These are phyloP conservation scores for Thera britannica DNA, from an alignment of 2,888 invertebrate genomes.

Conservation along the genomic window DNA sequence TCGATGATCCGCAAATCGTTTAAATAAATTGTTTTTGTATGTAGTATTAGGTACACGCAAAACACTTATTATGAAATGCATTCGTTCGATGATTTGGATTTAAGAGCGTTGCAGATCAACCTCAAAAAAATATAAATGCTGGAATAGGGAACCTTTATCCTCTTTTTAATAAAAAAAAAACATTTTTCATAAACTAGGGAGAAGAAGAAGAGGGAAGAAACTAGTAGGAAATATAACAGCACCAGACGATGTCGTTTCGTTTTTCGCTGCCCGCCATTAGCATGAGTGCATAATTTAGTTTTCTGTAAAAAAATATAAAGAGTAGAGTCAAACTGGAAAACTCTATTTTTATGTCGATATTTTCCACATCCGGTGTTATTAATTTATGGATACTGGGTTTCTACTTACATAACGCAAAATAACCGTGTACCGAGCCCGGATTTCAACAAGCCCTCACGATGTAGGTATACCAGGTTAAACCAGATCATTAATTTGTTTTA, in stretches of 20 bases:
- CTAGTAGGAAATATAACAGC: not conserved
- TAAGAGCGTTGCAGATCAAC: no score
- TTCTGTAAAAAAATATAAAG: not conserved
- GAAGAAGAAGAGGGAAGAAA: no score
- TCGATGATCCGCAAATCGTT: conserved; percentile 23
- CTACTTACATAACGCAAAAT: conserved; percentile 8
- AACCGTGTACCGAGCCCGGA: conserved; percentile 6
- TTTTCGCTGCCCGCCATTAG: not conserved
- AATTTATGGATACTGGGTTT: conserved; percentile 5
- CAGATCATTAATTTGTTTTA: conserved; percentile 41
- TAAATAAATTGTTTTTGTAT: conserved; percentile 5
- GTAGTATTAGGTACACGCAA: not conserved
- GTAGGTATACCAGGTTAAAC: conserved; percentile 24
- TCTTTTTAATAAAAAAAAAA: no score
- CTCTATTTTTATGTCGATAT: conserved; percentile 9
- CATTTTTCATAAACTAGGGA: no score
- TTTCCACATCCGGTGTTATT: conserved; percentile 1
- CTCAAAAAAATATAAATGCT: no score
- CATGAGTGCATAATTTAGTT: not conserved
- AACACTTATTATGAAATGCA: not conserved
- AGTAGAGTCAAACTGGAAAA: conserved; percentile 1
- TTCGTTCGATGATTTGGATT: no score
- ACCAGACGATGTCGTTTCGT: not conserved
- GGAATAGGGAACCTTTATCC: no score
- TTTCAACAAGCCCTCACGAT: conserved; percentile 26